Evolutionary conservation across 1,140 invertebrate genomes (phyloP).

Genomic region (Cydia pomonella): DNA sequence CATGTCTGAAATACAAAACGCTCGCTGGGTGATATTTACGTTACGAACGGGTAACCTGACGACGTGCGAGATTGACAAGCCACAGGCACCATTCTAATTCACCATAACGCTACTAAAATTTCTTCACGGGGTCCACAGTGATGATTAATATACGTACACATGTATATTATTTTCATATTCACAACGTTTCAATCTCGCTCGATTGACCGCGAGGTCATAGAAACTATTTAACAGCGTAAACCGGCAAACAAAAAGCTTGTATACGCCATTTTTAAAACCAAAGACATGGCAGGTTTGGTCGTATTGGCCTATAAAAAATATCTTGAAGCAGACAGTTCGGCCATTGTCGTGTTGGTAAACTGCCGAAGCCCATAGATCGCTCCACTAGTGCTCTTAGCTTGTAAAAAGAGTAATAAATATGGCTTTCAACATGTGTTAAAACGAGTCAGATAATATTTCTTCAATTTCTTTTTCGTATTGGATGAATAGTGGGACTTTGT

Average conservation of each 20-base stretch:
- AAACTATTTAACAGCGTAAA: constrained; percentile 78
- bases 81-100: constrained; percentile 80
- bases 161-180: constrained; percentile 81
- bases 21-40: constrained; percentile 78
- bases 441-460: constrained; percentile 71
- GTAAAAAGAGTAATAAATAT: constrained; percentile 80
- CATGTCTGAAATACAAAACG: constrained; percentile 79
- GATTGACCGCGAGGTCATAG: constrained; percentile 67
- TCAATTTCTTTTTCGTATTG: constrained; percentile 40
- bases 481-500: constrained; percentile 20
- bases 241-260: constrained; percentile 82
- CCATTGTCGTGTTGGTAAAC: constrained; percentile 81
- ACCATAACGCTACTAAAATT: constrained; percentile 78
- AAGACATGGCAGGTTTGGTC: constrained; percentile 80
- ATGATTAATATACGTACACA: constrained; percentile 78
- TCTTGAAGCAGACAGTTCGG: constrained; percentile 77
- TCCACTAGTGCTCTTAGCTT: constrained; percentile 78
- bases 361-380: constrained; percentile 79
- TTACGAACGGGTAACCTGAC: constrained; percentile 78
- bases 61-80: constrained; percentile 79
- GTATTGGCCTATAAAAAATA: constrained; percentile 80
- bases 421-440: constrained; percentile 75
- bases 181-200: constrained; percentile 70
- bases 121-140: constrained; percentile 73
- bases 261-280: constrained; percentile 82